Evolutionary conservation across 2,797 vertebrate species (phyloP).

Genomic region (Epinephelus awoara): DNA sequence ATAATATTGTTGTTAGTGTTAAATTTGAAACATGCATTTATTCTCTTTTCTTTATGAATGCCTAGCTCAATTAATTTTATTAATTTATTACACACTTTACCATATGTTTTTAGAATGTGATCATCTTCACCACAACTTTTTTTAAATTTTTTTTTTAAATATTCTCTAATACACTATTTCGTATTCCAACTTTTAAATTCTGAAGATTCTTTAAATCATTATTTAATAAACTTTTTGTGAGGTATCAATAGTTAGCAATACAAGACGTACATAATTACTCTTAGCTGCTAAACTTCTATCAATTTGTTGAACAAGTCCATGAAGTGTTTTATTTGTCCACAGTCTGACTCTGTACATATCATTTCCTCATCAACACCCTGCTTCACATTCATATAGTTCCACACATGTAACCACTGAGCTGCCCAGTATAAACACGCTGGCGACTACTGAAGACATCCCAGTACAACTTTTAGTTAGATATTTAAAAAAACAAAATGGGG

Average conservation of each 20-base stretch:
- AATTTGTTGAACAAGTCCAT: neutral
- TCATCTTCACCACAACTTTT: neutral
- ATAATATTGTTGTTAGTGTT: neutral
- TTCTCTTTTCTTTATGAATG: neutral
- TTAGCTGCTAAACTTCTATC: neutral
- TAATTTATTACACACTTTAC: neutral
- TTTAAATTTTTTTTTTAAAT: slow-evolving; percentile 4
- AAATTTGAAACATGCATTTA: neutral
- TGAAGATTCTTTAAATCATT: neutral
- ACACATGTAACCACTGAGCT: neutral
- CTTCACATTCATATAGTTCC: neutral
- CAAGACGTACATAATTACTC: neutral
- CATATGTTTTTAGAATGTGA: neutral
- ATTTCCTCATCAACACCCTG: neutral
- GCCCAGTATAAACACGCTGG: neutral
- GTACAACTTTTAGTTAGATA: neutral
- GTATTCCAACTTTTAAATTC: neutral
- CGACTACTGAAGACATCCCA: neutral
- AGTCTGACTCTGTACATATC: neutral
- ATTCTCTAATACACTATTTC: neutral
- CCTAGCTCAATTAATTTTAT: neutral
- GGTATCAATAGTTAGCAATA: slow-evolving; percentile 24
- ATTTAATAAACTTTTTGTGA: slow-evolving; percentile 19
- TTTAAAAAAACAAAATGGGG: neutral
- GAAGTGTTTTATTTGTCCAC: neutral